These are phyloP conservation scores for Aplocera efformata DNA, from an alignment of 2,888 invertebrate species.

Conservation along the genomic window DNA sequence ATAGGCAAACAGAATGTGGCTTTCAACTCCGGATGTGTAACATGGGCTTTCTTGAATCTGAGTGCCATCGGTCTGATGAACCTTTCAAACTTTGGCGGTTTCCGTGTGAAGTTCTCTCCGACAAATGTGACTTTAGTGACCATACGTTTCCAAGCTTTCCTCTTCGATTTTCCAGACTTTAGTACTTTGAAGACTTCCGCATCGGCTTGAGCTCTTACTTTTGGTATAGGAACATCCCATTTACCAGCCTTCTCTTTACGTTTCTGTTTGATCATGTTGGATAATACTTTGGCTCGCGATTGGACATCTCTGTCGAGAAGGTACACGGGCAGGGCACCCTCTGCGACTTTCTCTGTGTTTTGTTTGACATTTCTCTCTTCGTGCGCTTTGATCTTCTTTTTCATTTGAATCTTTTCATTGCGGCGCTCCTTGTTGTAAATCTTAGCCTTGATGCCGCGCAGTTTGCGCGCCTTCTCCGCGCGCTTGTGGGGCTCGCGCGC, in stretches of 20 bases:
- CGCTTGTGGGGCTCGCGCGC: constrained; percentile 96
- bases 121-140: constrained; percentile 99
- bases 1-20: constrained; percentile 98
- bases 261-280: constrained; percentile 99
- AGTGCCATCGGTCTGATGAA: constrained; percentile 99
- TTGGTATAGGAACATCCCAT: constrained; percentile 99
- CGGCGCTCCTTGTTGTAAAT: constrained; percentile 97
- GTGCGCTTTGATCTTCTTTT: constrained; percentile 98
- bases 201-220: constrained; percentile 97
- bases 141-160: constrained; percentile 99
- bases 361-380: constrained; percentile 96
- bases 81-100: constrained; percentile 99
- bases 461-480: constrained; percentile 93
- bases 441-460: constrained; percentile 98
- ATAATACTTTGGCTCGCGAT: constrained; percentile 95
- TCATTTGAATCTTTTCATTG: constrained; percentile 99
- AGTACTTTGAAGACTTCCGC: constrained; percentile 97
- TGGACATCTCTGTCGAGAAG: constrained; percentile 98
- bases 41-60: constrained; percentile 98
- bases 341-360: constrained; percentile 90
- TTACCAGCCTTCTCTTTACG: constrained; percentile 99
- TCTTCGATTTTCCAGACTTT: constrained; percentile 93
- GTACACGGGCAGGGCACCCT: constrained; percentile 97
- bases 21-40: constrained; percentile 99
- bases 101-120: constrained; percentile 98